phyloP scores from a whole-genome alignment of 2,888 invertebrate genomes.

The Macaria notata region DNA sequence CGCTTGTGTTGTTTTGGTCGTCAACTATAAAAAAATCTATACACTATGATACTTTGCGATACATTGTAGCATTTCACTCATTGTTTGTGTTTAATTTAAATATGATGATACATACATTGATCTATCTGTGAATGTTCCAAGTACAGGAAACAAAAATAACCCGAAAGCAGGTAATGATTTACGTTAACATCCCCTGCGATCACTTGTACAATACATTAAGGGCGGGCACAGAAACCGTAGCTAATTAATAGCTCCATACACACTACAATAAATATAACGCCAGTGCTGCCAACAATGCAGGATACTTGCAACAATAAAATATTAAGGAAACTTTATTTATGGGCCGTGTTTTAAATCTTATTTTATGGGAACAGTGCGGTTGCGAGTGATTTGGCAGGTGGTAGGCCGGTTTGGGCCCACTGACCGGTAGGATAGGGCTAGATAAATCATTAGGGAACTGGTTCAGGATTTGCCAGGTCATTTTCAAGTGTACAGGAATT shows the following conservation, averaged over 20 bases:
- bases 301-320: too few relatives aligned
- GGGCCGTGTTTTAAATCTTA: conserved; percentile 69
- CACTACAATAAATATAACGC: conserved; percentile 44
- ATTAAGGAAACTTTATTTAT: conserved; percentile 60
- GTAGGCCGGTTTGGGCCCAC: conserved; percentile 45
- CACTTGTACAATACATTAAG: conserved; percentile 39
- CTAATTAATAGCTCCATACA: conserved; percentile 62
- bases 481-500: conserved; percentile 33
- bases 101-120: too few relatives aligned
- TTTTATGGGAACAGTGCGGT: conserved; percentile 81
- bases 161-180: conserved; percentile 16
- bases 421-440: conserved; percentile 32
- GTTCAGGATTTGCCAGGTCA: conserved; percentile 50
- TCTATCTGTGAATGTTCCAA: too few relatives aligned
- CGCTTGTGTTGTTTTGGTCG: too few relatives aligned
- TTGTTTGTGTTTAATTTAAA: too few relatives aligned
- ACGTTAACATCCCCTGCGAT: conserved; percentile 20
- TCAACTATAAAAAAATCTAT: too few relatives aligned
- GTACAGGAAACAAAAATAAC: too few relatives aligned
- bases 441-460: conserved; percentile 44
- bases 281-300: conserved; percentile 17
- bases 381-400: conserved; percentile 63
- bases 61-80: too few relatives aligned
- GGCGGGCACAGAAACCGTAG: conserved; percentile 56
- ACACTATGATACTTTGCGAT: too few relatives aligned